Conservation (phyloP, 2,797 vertebrate species). For the Cyprinodon diabolis region DNA sequence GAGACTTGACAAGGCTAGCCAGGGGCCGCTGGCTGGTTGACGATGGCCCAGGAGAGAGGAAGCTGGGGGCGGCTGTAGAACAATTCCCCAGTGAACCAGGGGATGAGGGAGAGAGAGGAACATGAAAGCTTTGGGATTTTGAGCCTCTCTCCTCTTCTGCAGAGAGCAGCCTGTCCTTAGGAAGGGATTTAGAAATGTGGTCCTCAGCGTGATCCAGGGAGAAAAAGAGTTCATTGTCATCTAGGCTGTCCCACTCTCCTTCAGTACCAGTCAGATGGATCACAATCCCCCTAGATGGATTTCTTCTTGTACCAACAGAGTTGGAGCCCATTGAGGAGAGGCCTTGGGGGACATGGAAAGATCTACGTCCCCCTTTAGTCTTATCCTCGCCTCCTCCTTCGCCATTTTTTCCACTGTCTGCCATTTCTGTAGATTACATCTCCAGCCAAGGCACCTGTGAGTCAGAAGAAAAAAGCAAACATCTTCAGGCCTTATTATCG, state of each 20-base stretch:
- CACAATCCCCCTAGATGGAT: constrained; percentile 73
- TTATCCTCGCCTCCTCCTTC: constrained; percentile 60
- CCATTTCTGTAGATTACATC: constrained; percentile 81
- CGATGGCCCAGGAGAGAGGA: constrained; percentile 64
- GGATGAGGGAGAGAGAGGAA: constrained; percentile 74
- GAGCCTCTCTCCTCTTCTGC: constrained; percentile 55
- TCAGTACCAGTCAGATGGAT: constrained; percentile 82
- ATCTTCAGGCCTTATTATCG: constrained; percentile 39
- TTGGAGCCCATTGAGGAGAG: constrained; percentile 27
- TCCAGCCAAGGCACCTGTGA: constrained; percentile 52
- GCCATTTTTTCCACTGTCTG: constrained; percentile 64
- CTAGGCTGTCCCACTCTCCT: constrained; percentile 74
- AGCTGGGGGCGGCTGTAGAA: constrained; percentile 53
- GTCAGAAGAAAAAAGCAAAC: constrained; percentile 56
- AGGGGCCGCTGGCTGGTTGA: constrained; percentile 76
- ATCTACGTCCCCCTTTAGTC: constrained; percentile 24
- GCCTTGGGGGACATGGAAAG: constrained; percentile 27
- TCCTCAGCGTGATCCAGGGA: constrained; percentile 72
- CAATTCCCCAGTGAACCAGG: constrained; percentile 72
- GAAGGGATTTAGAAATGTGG: constrained; percentile 49
- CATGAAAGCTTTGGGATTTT: constrained; percentile 63
- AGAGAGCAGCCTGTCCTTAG: constrained; percentile 55
- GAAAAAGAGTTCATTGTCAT: constrained; percentile 78
- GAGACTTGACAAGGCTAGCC: constrained; percentile 83
- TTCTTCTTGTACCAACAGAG: constrained; percentile 45